Conservation (phyloP, 2,113 vertebrate genomes). For the Sigmodon hispidus region DNA sequence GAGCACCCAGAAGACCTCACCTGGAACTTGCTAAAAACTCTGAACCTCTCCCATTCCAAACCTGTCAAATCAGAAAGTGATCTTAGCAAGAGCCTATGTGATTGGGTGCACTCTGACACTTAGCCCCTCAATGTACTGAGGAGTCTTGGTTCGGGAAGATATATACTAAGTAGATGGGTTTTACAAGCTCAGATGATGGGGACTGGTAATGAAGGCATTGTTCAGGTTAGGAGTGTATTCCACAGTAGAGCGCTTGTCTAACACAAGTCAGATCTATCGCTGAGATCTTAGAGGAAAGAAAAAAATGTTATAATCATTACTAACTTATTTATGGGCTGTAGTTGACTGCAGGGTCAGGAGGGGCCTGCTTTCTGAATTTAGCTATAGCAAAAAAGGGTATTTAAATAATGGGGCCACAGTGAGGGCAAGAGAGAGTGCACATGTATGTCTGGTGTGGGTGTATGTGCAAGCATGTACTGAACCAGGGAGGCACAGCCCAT, state of each 20-base stretch:
- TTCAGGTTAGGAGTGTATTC: not conserved
- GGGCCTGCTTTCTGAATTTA: not conserved
- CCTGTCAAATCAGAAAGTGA: not conserved
- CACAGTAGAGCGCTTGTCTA: not conserved
- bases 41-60: not conserved
- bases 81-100: not conserved
- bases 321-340: not conserved
- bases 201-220: not conserved
- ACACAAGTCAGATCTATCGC: not conserved
- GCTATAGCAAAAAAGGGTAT: not conserved
- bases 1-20: rapidly evolving
- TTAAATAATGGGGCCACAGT: constrained; percentile 15
- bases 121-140: not conserved
- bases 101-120: not conserved
- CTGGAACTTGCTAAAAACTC: not conserved
- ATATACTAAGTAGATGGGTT: not conserved
- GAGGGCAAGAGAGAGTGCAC: not conserved
- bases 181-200: not conserved
- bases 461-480: not conserved
- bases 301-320: not conserved
- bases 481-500: constrained; percentile 23
- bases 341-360: not conserved
- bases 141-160: not conserved
- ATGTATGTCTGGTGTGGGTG: not conserved
- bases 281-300: not conserved